Base-by-base conservation (phyloP, 2,113 vertebrate genomes). In the Nothoprocta perdicaria region DNA sequence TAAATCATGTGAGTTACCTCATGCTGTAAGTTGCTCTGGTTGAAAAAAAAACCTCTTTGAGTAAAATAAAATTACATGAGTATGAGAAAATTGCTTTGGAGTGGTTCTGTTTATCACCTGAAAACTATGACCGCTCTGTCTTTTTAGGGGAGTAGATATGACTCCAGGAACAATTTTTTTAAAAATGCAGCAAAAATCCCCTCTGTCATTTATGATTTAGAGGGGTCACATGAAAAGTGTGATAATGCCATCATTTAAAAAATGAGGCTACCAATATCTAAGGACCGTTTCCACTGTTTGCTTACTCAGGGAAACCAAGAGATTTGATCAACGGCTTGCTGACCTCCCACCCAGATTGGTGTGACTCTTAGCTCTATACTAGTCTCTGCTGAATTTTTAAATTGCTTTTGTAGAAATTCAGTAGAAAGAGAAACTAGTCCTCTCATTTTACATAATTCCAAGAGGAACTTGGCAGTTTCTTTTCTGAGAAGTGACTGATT, bases 31-130 rank as follows among this genome's bases (percentile, higher is more conserved):
- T 38, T 8, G 35, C 35, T 12, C 15, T 72, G 62, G 13, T 69
- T 79, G 73, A 29, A 75, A 91, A 69, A 48, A 82, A 29, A 75
- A 91, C 58, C 4, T 84, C 52, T 65, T 8, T 7, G 31, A 68
- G 33, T 80, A 60, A 53, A 35, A 67, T 24, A 74, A 90, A 92
- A 92, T 73, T 58, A 57, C 48, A 60, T 3, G 21, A 86, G 35
- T 43, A 45, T 91, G 62, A 88, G 46, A 79, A 85, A 90, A 84
- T 75, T 65, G 60, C 65, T 89, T 90, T 68, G 72, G 76, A 90
- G 50, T 76, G 48, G 4, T 74, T 92, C n/a, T 6, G 23, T 91
- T 92, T 91, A 84, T 92, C 90, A 75, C 87, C 65, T 86, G 53
- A 85, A 67, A 65, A 21, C 69, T 86, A 16, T 89, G 8, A 3